Evolutionary conservation across 2,888 invertebrate genomes (phyloP).

Genomic region (Acrocyrtus sp.): DNA sequence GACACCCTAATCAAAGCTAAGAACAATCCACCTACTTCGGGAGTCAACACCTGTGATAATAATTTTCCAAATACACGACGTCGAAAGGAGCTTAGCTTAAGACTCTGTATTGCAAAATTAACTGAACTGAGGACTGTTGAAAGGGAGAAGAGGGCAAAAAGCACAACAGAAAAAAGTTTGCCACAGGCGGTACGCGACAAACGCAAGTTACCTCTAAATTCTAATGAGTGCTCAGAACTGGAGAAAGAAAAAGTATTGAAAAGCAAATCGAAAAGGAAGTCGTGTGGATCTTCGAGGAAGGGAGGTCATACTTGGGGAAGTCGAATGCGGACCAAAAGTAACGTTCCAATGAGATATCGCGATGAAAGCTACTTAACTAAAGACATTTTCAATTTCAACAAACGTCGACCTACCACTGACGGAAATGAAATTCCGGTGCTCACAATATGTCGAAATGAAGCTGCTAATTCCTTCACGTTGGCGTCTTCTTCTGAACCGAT

Average conservation of each 20-base stretch:
- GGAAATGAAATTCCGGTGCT: constrained; percentile 43
- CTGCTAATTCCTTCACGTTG: constrained; percentile 29
- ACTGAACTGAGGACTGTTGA: constrained; percentile 50
- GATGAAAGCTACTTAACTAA: constrained; percentile 56
- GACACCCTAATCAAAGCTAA: not conserved
- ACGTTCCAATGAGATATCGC: constrained; percentile 57
- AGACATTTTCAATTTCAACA: constrained; percentile 56
- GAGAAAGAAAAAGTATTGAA: no score
- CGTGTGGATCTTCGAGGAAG: constrained; percentile 16
- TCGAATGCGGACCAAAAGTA: constrained; percentile 42
- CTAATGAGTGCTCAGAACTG: no score
- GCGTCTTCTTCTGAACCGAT: not conserved
- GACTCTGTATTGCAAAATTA: constrained; percentile 58
- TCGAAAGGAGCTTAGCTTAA: constrained; percentile 54
- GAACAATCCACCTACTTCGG: constrained; percentile 6
- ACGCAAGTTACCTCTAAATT: no score
- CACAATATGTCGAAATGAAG: constrained; percentile 38
- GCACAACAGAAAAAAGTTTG: constrained; percentile 9
- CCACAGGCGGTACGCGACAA: no score
- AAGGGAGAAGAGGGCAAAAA: constrained; percentile 36
- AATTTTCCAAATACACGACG: constrained; percentile 50
- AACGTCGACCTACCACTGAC: constrained; percentile 41
- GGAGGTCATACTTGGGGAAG: constrained; percentile 45
- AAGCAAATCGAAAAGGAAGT: constrained; percentile 6
- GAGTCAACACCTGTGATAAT: constrained; percentile 44